Evolutionary conservation across 2,113 vertebrate species (phyloP), one percentile per base, ranked within the genome.

Genomic region (Galeopterus variegatus): DNA sequence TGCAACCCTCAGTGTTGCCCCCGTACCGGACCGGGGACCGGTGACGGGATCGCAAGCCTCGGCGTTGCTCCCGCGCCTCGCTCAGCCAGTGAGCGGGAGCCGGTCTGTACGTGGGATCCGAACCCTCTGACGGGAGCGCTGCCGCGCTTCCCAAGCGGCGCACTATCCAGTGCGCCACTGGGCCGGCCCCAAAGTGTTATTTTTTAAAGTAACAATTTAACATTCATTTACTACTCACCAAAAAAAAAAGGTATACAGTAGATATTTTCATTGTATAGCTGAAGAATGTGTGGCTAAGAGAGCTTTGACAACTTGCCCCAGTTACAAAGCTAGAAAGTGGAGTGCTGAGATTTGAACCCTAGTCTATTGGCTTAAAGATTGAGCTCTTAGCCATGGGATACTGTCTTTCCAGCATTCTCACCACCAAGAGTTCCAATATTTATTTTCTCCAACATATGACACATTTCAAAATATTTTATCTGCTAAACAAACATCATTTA

Each of bases 381-480:
- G 36, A 93, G 67, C 52, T 92, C 90, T 88, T 60, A 3, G 18
- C 62, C 24, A 8, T 15, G 24, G 45, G 26, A 28, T 14, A 50
- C 31, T 56, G 19, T 77, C 23, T 69, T 88, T 17, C 24, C 31
- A 70, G 5, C 28, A 88, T 28, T 67, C 14, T 60, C 41, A 93
- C 33, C 56, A 64, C 26, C 28, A 60, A 64, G 45, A 72, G 64
- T 24, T 90, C 21, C 79, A 89, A 45, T 77, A 92, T 56, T 92
- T 82, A 67, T 85, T 86, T 72, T 95, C 36, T 90, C 62, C 54
- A 77, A 73, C 8, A 86, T 58, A 89, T 50, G 36, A 24, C 50
- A 24, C 24, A 83, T 64, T 88, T 79, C 26, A 83, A 91, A 83
- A 91, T 58, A 65, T 81, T 94, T 83, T 77, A 97, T 94, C 50